Evolutionary conservation across 2,797 vertebrate species (phyloP).

Genomic region (Oceanodroma leucorhoa): DNA sequence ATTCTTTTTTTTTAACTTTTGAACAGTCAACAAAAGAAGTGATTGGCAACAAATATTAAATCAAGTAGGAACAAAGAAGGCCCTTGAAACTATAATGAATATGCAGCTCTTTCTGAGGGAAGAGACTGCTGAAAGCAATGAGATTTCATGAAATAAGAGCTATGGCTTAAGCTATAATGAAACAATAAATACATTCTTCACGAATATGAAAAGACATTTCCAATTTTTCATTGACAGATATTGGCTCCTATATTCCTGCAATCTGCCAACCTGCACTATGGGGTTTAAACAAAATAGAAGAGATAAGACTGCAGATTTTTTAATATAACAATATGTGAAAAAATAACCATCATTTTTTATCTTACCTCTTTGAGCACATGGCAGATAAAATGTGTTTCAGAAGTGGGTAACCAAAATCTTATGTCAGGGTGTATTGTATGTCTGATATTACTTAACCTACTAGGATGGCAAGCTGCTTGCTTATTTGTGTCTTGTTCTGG

Average conservation of each 20-base stretch:
- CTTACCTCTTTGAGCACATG: not conserved
- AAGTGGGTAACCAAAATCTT: not conserved
- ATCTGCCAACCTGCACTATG: not conserved
- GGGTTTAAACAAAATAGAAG: constrained; percentile 18
- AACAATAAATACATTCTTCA: constrained; percentile 21
- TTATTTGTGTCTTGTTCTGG: not conserved
- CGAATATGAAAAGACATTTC: not conserved
- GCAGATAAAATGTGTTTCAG: not conserved
- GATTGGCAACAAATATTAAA: constrained; percentile 47
- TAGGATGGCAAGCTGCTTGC: not conserved
- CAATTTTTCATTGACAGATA: constrained; percentile 19
- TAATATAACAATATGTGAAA: constrained; percentile 5
- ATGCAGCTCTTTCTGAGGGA: not conserved
- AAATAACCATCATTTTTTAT: not conserved
- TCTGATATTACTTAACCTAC: not conserved
- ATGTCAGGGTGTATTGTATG: not conserved
- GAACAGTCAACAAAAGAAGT: constrained; percentile 20
- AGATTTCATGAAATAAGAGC: not conserved
- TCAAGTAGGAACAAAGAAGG: not conserved
- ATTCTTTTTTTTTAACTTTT: constrained; percentile 1
- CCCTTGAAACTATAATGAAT: constrained; percentile 31
- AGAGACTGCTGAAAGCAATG: not conserved
- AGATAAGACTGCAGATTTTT: constrained; percentile 21
- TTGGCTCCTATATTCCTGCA: constrained; percentile 26
- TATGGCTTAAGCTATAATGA: constrained; percentile 7